Evolutionary conservation across 2,797 vertebrate genomes (phyloP).

Genomic region (Babyrousa celebensis): DNA sequence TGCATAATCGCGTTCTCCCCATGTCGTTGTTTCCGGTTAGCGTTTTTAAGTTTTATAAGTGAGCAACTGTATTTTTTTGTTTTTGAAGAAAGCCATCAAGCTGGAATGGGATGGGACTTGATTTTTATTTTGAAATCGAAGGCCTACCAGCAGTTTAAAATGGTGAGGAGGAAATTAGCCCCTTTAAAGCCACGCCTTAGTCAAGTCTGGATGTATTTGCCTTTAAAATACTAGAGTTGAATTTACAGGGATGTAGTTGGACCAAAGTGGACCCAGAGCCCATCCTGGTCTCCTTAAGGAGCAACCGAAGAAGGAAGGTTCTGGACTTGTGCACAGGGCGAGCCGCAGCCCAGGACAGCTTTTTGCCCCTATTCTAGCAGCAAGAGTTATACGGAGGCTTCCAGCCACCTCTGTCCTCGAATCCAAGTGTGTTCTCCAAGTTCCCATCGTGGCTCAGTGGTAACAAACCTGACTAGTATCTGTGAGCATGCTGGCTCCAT

Average conservation of each 20-base stretch:
- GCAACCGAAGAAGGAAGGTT: accelerated
- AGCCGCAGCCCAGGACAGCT: background rate
- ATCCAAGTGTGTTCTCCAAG: too few relatives aligned
- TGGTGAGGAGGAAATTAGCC: too few relatives aligned
- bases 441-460: too few relatives aligned
- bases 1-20: conserved; percentile 88
- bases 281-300: accelerated
- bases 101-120: background rate
- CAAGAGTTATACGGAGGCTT: too few relatives aligned
- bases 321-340: accelerated
- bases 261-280: accelerated
- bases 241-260: background rate
- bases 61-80: conserved; percentile 64
- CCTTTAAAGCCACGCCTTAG: accelerated
- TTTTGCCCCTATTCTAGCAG: background rate
- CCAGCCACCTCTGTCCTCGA: accelerated
- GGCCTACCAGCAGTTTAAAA: background rate
- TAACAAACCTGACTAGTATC: too few relatives aligned
- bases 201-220: background rate
- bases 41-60: conserved; percentile 79
- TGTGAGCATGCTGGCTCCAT: too few relatives aligned
- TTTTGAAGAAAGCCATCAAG: background rate
- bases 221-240: too few relatives aligned
- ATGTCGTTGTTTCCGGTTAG: conserved; percentile 79
- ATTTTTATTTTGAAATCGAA: conserved; percentile 1